A percentile compares a stretch with the other conserved stretches of the same genome.
Conservation (phyloP, 2,888 invertebrate species). For the Mellilla xanthometata region DNA sequence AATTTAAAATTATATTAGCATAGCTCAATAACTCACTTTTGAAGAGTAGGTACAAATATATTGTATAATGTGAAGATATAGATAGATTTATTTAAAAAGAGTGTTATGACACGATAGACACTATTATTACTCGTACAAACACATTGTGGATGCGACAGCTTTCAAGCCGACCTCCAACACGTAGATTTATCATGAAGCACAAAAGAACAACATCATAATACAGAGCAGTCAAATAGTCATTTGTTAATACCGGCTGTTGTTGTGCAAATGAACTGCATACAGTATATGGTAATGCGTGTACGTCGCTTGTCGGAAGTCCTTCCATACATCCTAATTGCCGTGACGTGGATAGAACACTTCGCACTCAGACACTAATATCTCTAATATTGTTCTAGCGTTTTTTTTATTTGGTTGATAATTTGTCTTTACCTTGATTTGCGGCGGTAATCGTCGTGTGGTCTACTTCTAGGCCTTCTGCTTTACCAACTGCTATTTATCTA, state of each 20-base stretch:
- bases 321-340: slow-evolving; percentile 49
- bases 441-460: slow-evolving; percentile 12
- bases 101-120: too few species aligned
- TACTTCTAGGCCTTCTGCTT: slow-evolving; percentile 14
- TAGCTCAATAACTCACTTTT: not conserved
- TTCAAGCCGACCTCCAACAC: slow-evolving; percentile 23
- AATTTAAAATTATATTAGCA: slow-evolving; percentile 1
- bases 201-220: slow-evolving; percentile 24
- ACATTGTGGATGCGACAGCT: slow-evolving; percentile 19
- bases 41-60: not conserved
- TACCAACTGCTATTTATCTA: not conserved
- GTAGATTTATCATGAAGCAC: slow-evolving; percentile 27
- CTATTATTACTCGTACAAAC: too few species aligned
- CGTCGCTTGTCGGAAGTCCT: slow-evolving; percentile 51
- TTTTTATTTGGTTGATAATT: slow-evolving; percentile 40
- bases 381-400: slow-evolving; percentile 28
- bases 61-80: too few species aligned
- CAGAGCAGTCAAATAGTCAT: slow-evolving; percentile 23
- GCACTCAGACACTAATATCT: slow-evolving; percentile 30
- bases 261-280: slow-evolving; percentile 33
- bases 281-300: slow-evolving; percentile 34
- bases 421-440: slow-evolving; percentile 18
- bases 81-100: too few species aligned
- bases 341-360: slow-evolving; percentile 39
- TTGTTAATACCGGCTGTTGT: slow-evolving; percentile 21